Base-by-base conservation (phyloP, 53 echinoderm and acorn worm species). In the Crossaster papposus region DNA sequence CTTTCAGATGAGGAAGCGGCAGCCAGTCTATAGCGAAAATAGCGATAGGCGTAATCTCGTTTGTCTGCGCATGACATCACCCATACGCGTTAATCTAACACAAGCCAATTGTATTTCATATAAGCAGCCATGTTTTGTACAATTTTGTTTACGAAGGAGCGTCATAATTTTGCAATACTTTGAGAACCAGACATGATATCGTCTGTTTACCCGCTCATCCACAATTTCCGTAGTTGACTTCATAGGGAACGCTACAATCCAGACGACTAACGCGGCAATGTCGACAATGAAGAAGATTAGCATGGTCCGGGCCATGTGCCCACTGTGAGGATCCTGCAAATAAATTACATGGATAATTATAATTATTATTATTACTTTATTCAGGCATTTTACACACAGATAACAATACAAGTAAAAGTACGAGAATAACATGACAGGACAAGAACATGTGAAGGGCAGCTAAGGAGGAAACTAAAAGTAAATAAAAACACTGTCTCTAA, bases 241-340 rank as follows among this genome's bases (percentile, higher is more conserved):
- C 80, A 96, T 90, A 0, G 96, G 96, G 58, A 89, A 96, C 30
- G 54, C 86, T 0, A 91, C 81, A 1, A 91, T 96, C 96, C 96
- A 96, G 3, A 96, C 82, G 11, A 94, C 75, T 17, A 96, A 89
- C 1, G 94, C 81, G 29, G 85, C 77, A 14, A 96, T 64, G 53
- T 94, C 94, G 34, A 92, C 81, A 28, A 92, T 15, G 14, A 96
- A 53, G 62, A 94, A 89, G 23, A 90, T 90, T 63, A 78, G 8
- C 86, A 96, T 29, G n/a, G 92, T 85, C 17, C 89, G 90, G 22
- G 86, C 82, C 92, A 94, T 94, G 50, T 91, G 88, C 10, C 70
- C 64, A 33, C 86, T 65, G 70, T 95, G 95, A 65, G 93, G 78
- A 54, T 94, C 95, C 95, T 95, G 82, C 22, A 6, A 28, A 68